Evolutionary conservation across 2,797 vertebrate species (phyloP), one percentile per base, ranked within the genome.

Genomic region (Danio tinwini): DNA sequence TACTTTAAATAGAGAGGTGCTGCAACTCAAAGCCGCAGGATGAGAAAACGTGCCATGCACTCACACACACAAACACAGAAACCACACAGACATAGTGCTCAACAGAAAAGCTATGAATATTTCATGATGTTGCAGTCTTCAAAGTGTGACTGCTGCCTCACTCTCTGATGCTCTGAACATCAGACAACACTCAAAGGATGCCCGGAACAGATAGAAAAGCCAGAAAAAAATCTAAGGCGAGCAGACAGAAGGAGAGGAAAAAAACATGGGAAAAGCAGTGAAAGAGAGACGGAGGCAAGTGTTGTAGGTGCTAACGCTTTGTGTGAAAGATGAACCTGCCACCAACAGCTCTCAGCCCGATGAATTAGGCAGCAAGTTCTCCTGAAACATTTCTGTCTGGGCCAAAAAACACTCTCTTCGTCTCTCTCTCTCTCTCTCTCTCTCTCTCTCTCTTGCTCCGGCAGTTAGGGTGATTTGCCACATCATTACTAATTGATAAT

Each of bases 401-500:
- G 56, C 83, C 82, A 80, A 79, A 76, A 8, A 62, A 19, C 71
- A 63, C 63, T n/a, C 59, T 45, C 69, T 10, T 72, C 39, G 1
- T 63, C 63, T 42, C 45, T 68, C 50, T 58, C 45, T 8, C 52
- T 45, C 19, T 78, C 65, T 49, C 58, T 78, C 59, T 45, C 19
- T 78, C 65, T 49, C 58, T 78, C 59, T 85, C 85, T 73, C 65
- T 76, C 85, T 80, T 74, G 37, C 85, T 87, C 81, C 87, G 78
- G 81, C 85, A 76, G 79, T 90, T 88, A 86, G 85, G 87, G 88
- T 91, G 91, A 91, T 92, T 90, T 90, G 88, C 88, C 84, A 86
- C 90, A 90, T 92, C 90, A 90, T 91, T 90, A 91, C 87, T 91
- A 91, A 92, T 91, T 90, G 90, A 92, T 92, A 89, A 89, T 90